These are phyloP conservation scores for Melanostigma gelatinosum DNA, from an alignment of 2,113 vertebrate species.

Conservation along the genomic window DNA sequence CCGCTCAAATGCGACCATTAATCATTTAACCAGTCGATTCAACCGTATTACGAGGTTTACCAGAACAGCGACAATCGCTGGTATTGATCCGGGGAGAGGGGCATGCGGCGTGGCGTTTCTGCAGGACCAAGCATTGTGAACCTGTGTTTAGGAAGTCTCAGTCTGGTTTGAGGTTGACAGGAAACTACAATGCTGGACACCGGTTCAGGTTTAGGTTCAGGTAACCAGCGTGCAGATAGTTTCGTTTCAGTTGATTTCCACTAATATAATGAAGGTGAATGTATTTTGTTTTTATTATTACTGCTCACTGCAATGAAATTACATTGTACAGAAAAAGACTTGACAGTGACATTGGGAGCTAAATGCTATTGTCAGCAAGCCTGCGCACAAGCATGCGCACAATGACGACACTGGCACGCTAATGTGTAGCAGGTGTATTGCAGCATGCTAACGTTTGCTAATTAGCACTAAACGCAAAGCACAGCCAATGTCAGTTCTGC, in stretches of 20 bases:
- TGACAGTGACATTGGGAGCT: not conserved
- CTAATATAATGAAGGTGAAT: not conserved
- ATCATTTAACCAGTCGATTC: slow-evolving; percentile 51
- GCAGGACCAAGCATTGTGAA: not conserved
- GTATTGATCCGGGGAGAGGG: slow-evolving; percentile 40
- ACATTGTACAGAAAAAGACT: not conserved
- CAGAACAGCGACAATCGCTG: slow-evolving; percentile 32
- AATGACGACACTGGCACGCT: not conserved
- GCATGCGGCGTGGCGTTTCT: slow-evolving; percentile 8
- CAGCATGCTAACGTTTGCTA: not conserved
- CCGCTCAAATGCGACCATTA: slow-evolving; percentile 29
- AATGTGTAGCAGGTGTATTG: too few species aligned
- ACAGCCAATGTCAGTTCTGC: too few species aligned
- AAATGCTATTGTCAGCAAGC: not conserved
- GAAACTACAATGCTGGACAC: slow-evolving; percentile 1
- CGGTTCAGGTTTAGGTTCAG: not conserved
- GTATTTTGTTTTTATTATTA: not conserved
- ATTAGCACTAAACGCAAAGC: not conserved
- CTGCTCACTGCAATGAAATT: not conserved
- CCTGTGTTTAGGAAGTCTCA: not conserved
- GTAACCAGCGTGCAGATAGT: not conserved
- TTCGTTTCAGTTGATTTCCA: not conserved
- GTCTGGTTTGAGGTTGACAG: not conserved
- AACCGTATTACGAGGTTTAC: slow-evolving; percentile 45
- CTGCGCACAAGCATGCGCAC: not conserved